phyloP scores from a whole-genome alignment of 2,888 invertebrate genomes.

The Oithona nana region DNA sequence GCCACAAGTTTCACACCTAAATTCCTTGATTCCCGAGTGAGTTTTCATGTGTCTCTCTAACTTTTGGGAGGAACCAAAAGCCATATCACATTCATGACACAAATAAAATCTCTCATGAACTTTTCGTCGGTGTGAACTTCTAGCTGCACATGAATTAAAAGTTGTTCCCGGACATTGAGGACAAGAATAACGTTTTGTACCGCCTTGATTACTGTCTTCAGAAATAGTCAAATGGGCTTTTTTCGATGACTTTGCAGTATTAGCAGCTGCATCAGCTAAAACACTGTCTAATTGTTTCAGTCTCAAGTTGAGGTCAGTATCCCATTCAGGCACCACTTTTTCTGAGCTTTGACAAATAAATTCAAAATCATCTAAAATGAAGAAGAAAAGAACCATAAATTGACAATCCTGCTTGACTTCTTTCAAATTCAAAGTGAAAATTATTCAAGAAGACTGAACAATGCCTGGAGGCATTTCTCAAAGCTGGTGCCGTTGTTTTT shows the following conservation, averaged over 20 bases:
- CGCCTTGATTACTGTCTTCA: neutral
- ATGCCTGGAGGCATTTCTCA: no score
- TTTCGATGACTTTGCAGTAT: neutral
- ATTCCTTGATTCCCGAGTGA: conserved; percentile 66
- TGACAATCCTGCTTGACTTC: no score
- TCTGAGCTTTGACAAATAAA: neutral
- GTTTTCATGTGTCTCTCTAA: conserved; percentile 8
- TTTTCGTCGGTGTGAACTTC: neutral
- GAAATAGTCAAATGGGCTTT: neutral
- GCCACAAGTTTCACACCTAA: conserved; percentile 62
- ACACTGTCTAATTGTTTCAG: neutral
- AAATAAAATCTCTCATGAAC: neutral
- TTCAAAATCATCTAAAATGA: conserved; percentile 3
- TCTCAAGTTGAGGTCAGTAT: neutral
- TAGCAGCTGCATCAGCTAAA: neutral
- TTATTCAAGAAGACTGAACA: no score
- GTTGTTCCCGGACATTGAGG: neutral
- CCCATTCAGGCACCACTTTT: neutral
- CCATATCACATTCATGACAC: conserved; percentile 1
- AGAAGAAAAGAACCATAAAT: no score
- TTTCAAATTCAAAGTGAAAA: no score
- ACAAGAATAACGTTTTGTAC: neutral
- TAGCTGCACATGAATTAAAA: neutral
- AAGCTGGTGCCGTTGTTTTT: no score
- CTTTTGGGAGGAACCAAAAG: conserved; percentile 5